These are phyloP conservation scores for Telmatherina bonti DNA, from an alignment of 2,797 vertebrate species.

Conservation along the genomic window DNA sequence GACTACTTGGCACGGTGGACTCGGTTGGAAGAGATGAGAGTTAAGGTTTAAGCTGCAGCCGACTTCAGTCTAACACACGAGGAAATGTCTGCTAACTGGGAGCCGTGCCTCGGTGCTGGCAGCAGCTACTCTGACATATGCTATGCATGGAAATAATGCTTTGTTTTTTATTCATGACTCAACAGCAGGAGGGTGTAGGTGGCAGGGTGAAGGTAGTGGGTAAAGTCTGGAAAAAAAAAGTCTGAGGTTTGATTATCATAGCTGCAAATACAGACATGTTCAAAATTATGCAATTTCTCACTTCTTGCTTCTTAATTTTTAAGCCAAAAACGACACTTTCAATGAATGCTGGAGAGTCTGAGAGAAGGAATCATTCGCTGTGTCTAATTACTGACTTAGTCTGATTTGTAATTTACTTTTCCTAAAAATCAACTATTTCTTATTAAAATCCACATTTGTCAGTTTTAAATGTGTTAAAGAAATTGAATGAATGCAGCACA, in stretches of 20 bases:
- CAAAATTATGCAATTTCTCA: neutral
- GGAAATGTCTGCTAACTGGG: constrained; percentile 78
- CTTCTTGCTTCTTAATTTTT: neutral
- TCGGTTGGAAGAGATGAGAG: constrained; percentile 66
- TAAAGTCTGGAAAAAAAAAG: constrained; percentile 17
- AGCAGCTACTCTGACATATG: constrained; percentile 41
- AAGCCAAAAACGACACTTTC: neutral
- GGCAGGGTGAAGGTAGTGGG: constrained; percentile 26
- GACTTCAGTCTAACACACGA: constrained; percentile 69
- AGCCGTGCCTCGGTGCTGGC: constrained; percentile 63
- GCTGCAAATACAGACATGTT: neutral
- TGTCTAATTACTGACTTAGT: neutral
- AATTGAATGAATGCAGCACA: too few relatives aligned
- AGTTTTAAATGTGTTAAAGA: too few relatives aligned
- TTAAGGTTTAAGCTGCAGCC: constrained; percentile 64
- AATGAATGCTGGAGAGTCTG: too few relatives aligned
- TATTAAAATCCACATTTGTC: too few relatives aligned
- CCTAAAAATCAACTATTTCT: too few relatives aligned
- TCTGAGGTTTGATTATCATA: constrained; percentile 19
- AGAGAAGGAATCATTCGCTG: neutral
- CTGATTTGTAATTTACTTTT: too few relatives aligned
- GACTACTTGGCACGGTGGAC: constrained; percentile 69
- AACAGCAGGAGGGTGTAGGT: constrained; percentile 46
- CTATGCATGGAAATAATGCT: constrained; percentile 71
- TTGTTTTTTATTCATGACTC: constrained; percentile 41